Conservation (phyloP, 1,140 invertebrate species). For the Drosophila sucinea region DNA sequence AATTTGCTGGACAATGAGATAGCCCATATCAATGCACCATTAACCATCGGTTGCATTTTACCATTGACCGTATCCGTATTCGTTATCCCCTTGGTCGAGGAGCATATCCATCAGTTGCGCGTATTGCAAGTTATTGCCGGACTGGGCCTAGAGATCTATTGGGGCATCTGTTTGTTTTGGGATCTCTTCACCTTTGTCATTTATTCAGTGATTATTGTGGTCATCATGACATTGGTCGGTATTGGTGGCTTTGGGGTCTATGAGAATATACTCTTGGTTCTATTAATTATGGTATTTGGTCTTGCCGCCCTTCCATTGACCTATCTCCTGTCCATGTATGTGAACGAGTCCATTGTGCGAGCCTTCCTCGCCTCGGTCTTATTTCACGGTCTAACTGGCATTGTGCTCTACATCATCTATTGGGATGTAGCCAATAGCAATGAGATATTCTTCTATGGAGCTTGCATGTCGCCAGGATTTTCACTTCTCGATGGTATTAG, state of each 20-base stretch:
- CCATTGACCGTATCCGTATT: slow-evolving; percentile 64
- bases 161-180: slow-evolving; percentile 66
- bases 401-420: slow-evolving; percentile 62
- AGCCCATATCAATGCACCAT: slow-evolving; percentile 59
- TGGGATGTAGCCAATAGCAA: slow-evolving; percentile 74
- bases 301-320: slow-evolving; percentile 56
- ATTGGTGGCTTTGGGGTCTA: slow-evolving; percentile 54
- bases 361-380: slow-evolving; percentile 62
- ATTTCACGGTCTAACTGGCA: slow-evolving; percentile 59
- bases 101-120: slow-evolving; percentile 49
- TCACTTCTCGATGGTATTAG: slow-evolving; percentile 71
- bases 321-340: slow-evolving; percentile 68
- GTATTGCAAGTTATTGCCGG: slow-evolving; percentile 64
- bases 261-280: slow-evolving; percentile 56
- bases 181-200: slow-evolving; percentile 60
- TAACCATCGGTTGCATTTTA: slow-evolving; percentile 62
- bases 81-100: slow-evolving; percentile 68
- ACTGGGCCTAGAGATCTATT: slow-evolving; percentile 52
- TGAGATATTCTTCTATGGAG: slow-evolving; percentile 57
- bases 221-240: slow-evolving; percentile 47
- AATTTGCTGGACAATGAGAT: slow-evolving; percentile 68
- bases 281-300: slow-evolving; percentile 56
- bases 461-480: slow-evolving; percentile 68
- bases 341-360: slow-evolving; percentile 42
- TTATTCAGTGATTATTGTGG: slow-evolving; percentile 59